These are phyloP conservation scores for Phaenicophaeus curvirostris DNA, from an alignment of 2,797 vertebrate species.

Conservation along the genomic window DNA sequence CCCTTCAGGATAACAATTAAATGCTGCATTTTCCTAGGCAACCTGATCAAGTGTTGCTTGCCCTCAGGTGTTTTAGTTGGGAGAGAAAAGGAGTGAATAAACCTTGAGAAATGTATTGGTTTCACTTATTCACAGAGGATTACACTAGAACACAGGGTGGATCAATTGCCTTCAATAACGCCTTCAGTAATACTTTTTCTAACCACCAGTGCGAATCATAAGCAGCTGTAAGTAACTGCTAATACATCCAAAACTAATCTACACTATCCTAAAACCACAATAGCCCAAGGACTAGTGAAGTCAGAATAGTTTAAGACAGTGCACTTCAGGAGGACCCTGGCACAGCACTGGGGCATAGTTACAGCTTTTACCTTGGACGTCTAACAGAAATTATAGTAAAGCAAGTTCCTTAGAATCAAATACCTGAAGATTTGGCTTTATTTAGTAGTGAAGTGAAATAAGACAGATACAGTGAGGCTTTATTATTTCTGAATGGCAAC, in stretches of 20 bases:
- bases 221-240: neutral
- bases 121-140: neutral
- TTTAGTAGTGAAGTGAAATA: neutral
- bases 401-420: neutral
- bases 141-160: neutral
- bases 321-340: neutral
- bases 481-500: neutral
- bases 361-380: neutral
- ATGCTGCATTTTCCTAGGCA: neutral
- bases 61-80: neutral
- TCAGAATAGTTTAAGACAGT: neutral
- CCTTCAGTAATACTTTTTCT: neutral
- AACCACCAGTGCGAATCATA: neutral
- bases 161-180: neutral
- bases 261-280: neutral
- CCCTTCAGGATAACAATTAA: neutral
- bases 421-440: neutral
- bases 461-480: neutral
- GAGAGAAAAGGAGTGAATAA: neutral
- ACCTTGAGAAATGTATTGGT: neutral
- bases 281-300: neutral
- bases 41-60: neutral
- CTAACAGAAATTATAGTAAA: neutral
- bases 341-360: neutral
- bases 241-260: neutral